Evolutionary conservation across 92 coral and sea anemone species (phyloP), one percentile per base, ranked within the genome.

Genomic region (Porites rus): DNA sequence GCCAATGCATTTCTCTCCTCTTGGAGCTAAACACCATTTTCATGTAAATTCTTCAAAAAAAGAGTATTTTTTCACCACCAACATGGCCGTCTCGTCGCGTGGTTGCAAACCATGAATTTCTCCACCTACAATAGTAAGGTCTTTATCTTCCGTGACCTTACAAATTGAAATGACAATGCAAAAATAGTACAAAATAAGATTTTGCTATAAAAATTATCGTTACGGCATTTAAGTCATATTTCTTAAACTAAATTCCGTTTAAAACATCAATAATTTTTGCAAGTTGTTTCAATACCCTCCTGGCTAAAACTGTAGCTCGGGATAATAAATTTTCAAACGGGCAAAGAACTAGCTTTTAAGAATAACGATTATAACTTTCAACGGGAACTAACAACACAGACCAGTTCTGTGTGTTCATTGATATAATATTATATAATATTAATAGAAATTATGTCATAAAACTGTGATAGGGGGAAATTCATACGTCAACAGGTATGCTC

Each of bases 401-500:
- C 24, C 66, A 62, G 21, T 62, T 22, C 24, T 67, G 10, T 67
- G 72, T 21, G 38, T 46, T 67, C 72, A 67, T 67, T 67, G 6
- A 8, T 25, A 14, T 1, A 62, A 62, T 62, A 16, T 62, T 16
- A 62, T 62, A 8, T 7, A 18, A 62, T 20, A 38, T 62, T 17
- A 62, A 62, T 62, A 67, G 12, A n/a, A 56, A 56, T 10, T 56
- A 56, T 56, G 61, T 17, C 20, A 22, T 8, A 69, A 69, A 28
- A 19, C 73, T 28, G 8, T 69, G 73, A 19, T 69, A 7, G 19
- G n/a, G 28, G 19, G 46, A 53, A 64, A 61, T 18, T 83, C 73
- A 83, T 12, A 83, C 87, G 16, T 83, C 87, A 83, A 73, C 80
- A 73, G 87, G 43, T 50, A 74, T 31, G 51, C 73, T 62, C 63